Evolutionary conservation across 2,113 vertebrate species (phyloP), one percentile per base, ranked within the genome.

Genomic region (Pseudolaguvia tuberculata): DNA sequence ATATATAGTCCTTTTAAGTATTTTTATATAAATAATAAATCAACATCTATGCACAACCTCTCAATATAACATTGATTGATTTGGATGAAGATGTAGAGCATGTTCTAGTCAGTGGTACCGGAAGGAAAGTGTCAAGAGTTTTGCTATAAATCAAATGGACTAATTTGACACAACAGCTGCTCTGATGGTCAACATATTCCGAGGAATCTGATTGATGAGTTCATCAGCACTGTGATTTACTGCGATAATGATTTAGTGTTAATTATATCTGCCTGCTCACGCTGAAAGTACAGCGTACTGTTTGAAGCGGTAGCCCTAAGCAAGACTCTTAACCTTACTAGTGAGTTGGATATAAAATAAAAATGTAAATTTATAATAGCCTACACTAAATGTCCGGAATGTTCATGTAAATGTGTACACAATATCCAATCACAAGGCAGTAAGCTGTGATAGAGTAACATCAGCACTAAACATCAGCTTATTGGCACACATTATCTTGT

Each of bases 381-480:
- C 1, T 42, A 5, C 9, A 1, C 39, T 42, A 42, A 42, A 42
- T 42, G 39, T 8, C 39, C 5, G 7, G 39, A 4, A 42, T 42
- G 39, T 42, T 42, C 39, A 42, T 42, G 39, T 42, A 42, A 42
- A 42, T 20, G 56, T 29, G 10, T 27, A 50, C 17, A 56, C 17
- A 23, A 55, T 59, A 39, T 15, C 9, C 13, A 18, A 13, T 15
- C 21, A 55, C 20, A 2, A 45, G 21, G 50, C 48, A 63, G 15
- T 48, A 53, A 65, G 31, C 61, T 13, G 18, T 56, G 70, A 27
- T 42, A 42, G 31, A 70, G 21, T 13, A 66, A 27, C 35, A 66
- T 45, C 71, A 47, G 63, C 35, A 29, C 35, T 21, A 25, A 67
- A 66, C 48, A 14, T 58, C 31, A 57, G 50, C 52, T 45, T 47